phyloP scores from a whole-genome alignment of 2,797 vertebrate genomes.

The Pangasius mekongensis region DNA sequence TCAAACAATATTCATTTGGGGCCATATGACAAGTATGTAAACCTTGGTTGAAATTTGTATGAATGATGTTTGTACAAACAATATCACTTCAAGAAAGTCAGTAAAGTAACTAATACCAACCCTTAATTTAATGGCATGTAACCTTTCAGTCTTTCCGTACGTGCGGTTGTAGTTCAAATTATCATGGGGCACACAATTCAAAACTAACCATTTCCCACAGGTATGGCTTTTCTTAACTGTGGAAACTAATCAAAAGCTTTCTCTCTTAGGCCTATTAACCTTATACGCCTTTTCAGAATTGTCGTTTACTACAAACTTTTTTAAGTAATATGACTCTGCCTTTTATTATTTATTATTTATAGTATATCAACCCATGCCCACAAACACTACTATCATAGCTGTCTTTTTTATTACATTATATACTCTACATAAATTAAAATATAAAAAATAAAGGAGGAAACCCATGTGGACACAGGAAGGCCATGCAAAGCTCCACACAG shows the following conservation, averaged over 20 bases:
- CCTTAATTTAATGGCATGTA: no score
- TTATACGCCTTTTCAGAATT: neutral
- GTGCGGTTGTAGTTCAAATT: neutral
- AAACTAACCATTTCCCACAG: neutral
- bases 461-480: neutral
- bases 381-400: neutral
- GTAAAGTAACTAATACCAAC: neutral
- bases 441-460: neutral
- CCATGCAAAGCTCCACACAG: neutral
- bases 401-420: neutral
- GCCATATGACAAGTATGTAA: constrained; percentile 3
- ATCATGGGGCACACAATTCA: neutral
- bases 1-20: constrained; percentile 19
- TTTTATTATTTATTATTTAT: neutral
- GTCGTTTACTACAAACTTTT: neutral
- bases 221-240: neutral
- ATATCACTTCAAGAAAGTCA: neutral
- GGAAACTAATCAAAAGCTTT: neutral
- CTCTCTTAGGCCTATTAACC: neutral
- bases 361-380: neutral
- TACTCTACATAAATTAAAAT: neutral
- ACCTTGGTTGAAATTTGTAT: neutral
- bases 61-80: constrained; percentile 16
- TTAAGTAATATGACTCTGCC: neutral
- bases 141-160: neutral